Evolutionary conservation across 2,797 vertebrate genomes (phyloP).

Genomic region (Thunnus albacares): DNA sequence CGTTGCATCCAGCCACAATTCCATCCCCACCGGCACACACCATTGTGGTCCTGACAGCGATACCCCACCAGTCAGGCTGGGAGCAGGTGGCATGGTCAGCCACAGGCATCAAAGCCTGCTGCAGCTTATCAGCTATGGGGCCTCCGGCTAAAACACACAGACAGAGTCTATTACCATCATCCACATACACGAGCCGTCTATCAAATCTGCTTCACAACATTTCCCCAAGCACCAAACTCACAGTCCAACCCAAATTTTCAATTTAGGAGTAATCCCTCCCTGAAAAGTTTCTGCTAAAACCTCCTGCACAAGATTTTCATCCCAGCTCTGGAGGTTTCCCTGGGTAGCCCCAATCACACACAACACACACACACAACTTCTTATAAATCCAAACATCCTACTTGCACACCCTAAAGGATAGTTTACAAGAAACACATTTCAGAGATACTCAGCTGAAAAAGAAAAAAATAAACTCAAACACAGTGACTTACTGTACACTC

Average conservation of each 20-base stretch:
- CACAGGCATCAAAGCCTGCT: conserved; percentile 94
- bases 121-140: conserved; percentile 89
- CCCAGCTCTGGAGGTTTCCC: conserved; percentile 35
- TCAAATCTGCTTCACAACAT: conserved; percentile 66
- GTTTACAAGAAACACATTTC: conserved; percentile 4
- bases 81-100: conserved; percentile 90
- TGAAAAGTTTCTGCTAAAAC: conserved; percentile 50
- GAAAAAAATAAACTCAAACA: neutral
- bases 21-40: conserved; percentile 88
- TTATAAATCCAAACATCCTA: conserved; percentile 12
- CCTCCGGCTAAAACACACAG: conserved; percentile 88
- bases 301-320: conserved; percentile 54
- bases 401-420: conserved; percentile 5
- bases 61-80: conserved; percentile 90
- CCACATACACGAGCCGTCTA: conserved; percentile 59
- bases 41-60: conserved; percentile 75
- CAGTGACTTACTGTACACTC: conserved; percentile 83
- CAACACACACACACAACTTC: conserved; percentile 11
- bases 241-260: conserved; percentile 63
- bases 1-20: conserved; percentile 87
- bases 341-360: conserved; percentile 14
- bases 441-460: conserved; percentile 5
- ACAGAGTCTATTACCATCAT: conserved; percentile 68
- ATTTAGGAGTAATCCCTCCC: conserved; percentile 63
- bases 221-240: conserved; percentile 48